Evolutionary conservation across 2,797 vertebrate species (phyloP).

Genomic region (Numenius phaeopus): DNA sequence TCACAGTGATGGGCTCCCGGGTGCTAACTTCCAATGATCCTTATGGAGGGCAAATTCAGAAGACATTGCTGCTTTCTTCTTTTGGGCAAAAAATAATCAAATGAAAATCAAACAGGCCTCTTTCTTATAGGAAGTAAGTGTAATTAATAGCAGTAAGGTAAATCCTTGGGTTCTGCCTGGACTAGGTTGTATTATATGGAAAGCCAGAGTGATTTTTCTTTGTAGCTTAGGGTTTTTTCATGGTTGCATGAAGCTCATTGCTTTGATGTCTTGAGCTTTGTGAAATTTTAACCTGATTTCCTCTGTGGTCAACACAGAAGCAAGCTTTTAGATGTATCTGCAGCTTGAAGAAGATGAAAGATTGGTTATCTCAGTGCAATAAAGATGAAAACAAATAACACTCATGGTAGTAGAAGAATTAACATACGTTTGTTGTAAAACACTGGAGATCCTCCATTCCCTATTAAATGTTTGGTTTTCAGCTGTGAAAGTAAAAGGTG

Average conservation of each 20-base stretch:
- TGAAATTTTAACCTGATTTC: slow-evolving; percentile 22
- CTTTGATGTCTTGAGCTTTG: background rate
- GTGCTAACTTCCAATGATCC: background rate
- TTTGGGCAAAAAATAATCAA: background rate
- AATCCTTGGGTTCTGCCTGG: background rate
- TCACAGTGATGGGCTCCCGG: accelerated
- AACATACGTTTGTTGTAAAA: background rate
- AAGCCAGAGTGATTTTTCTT: background rate
- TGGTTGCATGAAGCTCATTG: background rate
- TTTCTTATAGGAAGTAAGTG: background rate
- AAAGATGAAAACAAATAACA: slow-evolving; percentile 3
- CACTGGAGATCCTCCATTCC: background rate
- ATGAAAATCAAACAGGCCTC: background rate
- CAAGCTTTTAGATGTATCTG: background rate
- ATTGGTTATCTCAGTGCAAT: background rate
- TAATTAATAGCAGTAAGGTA: background rate
- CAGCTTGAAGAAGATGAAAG: background rate
- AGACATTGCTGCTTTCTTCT: background rate
- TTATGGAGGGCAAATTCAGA: background rate
- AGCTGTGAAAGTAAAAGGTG: background rate
- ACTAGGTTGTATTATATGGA: background rate
- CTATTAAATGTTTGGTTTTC: background rate
- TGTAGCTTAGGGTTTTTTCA: background rate
- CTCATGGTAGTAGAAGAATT: background rate
- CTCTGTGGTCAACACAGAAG: background rate